Percentiles rank a stretch among this genome's conserved stretches.
Conservation (phyloP, 1,140 invertebrate species). For the Formica exsecta region DNA sequence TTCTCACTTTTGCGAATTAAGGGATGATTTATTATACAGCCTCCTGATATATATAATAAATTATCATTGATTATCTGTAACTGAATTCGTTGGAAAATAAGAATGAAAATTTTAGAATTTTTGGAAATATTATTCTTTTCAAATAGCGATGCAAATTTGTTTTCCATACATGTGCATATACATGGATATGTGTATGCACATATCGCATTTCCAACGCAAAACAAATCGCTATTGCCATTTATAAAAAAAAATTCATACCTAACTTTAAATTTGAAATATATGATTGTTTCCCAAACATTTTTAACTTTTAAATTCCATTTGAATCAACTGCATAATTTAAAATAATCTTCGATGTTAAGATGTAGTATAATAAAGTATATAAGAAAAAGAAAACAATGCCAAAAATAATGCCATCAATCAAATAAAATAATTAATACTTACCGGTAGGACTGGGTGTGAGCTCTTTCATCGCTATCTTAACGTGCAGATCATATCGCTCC, state of each 20-base stretch:
- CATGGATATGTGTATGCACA: background rate
- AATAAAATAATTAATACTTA: conserved; percentile 84
- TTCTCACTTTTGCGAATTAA: background rate
- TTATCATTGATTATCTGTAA: background rate
- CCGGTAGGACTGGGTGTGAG: conserved; percentile 93
- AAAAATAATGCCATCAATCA: background rate
- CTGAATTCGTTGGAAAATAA: conserved; percentile 8
- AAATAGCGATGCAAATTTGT: background rate
- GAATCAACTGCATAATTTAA: background rate
- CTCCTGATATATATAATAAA: too few species aligned
- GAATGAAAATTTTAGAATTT: conserved; percentile 1
- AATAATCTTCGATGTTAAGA: background rate
- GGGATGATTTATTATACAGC: background rate
- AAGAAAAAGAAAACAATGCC: background rate
- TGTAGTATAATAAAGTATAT: background rate
- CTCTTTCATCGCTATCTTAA: conserved; percentile 90
- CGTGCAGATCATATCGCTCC: conserved; percentile 90
- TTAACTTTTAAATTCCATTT: conserved; percentile 7
- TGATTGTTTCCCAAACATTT: background rate
- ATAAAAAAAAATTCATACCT: background rate
- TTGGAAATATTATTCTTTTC: background rate
- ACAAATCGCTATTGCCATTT: background rate
- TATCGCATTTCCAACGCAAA: conserved; percentile 17
- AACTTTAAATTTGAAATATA: background rate
- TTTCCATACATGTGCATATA: background rate